These are phyloP conservation scores for Papilio xuthus DNA, from an alignment of 1,140 invertebrate genomes.

Conservation along the genomic window DNA sequence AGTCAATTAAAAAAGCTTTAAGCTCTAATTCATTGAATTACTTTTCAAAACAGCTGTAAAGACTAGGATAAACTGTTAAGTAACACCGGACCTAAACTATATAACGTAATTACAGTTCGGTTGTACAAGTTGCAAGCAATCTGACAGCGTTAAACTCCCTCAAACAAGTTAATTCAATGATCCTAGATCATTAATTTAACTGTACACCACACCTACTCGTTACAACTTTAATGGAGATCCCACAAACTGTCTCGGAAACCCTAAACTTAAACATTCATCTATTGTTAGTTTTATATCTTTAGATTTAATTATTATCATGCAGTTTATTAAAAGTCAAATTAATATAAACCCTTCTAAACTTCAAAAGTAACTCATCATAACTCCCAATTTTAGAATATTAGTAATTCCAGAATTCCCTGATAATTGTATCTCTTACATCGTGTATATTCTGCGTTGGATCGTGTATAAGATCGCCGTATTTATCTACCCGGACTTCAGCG, in stretches of 20 bases:
- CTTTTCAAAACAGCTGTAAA: not conserved
- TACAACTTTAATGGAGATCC: conserved; percentile 13
- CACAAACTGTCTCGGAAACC: not conserved
- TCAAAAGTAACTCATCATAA: not conserved
- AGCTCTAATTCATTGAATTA: not conserved
- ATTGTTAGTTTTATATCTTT: not conserved
- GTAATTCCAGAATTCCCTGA: conserved; percentile 7
- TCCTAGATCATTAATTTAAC: conserved; percentile 30
- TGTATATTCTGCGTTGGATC: conserved; percentile 75
- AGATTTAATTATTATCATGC: not conserved
- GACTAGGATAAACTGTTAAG: not conserved
- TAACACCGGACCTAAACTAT: not conserved
- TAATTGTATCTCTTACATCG: conserved; percentile 66
- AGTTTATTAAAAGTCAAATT: not conserved
- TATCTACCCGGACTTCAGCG: conserved; percentile 82
- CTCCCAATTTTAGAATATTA: conserved; percentile 33
- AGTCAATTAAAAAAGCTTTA: not conserved
- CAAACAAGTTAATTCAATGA: conserved; percentile 24
- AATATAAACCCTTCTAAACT: not conserved
- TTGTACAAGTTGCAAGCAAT: conserved; percentile 3
- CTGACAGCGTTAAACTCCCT: not conserved
- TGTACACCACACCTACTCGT: conserved; percentile 21
- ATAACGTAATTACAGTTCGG: not conserved
- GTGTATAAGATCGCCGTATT: conserved; percentile 76
- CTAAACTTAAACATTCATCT: not conserved